Percentiles rank a stretch among this genome's conserved stretches.
phyloP scores from a whole-genome alignment of 1,140 invertebrate species.

The Acromyrmex echinatior region DNA sequence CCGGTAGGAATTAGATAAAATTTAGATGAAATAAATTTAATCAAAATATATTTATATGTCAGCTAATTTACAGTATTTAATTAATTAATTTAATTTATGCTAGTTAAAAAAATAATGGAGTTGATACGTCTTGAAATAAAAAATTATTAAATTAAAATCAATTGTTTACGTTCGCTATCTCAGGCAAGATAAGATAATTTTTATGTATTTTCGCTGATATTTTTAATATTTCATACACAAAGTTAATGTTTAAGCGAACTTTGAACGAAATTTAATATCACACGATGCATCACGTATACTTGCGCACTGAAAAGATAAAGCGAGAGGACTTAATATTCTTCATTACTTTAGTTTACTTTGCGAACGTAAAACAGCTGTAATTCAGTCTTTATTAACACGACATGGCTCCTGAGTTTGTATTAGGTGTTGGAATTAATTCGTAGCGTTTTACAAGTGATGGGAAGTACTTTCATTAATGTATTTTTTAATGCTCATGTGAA shows the following conservation, averaged over 20 bases:
- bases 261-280: conserved; percentile 20
- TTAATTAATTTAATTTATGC: neutral
- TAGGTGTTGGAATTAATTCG: too few species aligned
- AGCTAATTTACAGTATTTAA: neutral
- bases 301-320: conserved; percentile 19
- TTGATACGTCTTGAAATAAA: neutral
- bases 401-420: conserved; percentile 4
- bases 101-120: too few species aligned
- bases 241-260: neutral
- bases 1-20: neutral
- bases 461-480: too few species aligned
- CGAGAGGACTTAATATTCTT: conserved; percentile 19
- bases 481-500: too few species aligned
- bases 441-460: too few species aligned
- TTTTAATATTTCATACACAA: neutral
- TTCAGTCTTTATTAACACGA: conserved; percentile 44
- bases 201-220: neutral
- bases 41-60: neutral
- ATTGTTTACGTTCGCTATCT: neutral
- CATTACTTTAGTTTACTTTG: conserved; percentile 33
- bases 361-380: conserved; percentile 18
- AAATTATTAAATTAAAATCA: too few species aligned
- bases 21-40: neutral
- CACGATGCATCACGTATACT: neutral
- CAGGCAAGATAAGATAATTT: conserved; percentile 8